phyloP scores from a whole-genome alignment of 2,888 invertebrate species.

The Eupithecia subfuscata region DNA sequence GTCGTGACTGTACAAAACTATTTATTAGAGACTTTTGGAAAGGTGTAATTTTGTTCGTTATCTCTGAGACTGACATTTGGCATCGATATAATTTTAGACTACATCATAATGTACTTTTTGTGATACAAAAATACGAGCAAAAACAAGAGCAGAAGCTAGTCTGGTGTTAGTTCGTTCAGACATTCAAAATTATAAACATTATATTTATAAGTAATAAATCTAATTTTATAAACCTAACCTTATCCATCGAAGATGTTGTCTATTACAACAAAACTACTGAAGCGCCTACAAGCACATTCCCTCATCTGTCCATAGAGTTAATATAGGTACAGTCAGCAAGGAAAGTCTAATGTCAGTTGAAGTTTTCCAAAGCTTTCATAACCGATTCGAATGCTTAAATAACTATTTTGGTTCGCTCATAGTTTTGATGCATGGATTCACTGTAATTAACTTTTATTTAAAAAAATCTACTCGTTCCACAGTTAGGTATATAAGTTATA shows the following conservation, averaged over 20 bases:
- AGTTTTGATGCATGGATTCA: background rate
- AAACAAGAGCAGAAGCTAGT: background rate
- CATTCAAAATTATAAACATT: background rate
- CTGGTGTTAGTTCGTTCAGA: background rate
- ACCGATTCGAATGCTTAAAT: background rate
- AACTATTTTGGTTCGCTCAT: background rate
- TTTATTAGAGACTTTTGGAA: no score
- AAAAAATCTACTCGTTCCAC: no score
- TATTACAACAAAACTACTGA: background rate
- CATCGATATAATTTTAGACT: no score
- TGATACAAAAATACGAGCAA: no score
- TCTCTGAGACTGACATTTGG: no score
- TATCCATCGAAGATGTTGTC: background rate
- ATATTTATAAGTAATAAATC: no score
- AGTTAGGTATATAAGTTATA: no score
- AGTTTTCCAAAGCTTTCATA: background rate
- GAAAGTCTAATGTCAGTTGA: background rate
- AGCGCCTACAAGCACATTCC: background rate
- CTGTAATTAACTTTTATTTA: no score
- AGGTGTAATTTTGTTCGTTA: no score
- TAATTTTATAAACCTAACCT: no score
- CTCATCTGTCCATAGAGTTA: background rate
- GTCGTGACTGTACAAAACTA: no score
- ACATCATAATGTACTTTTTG: no score
- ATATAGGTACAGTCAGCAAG: background rate